These are phyloP conservation scores for Parnassius apollo DNA, from an alignment of 2,888 invertebrate genomes.

Conservation along the genomic window DNA sequence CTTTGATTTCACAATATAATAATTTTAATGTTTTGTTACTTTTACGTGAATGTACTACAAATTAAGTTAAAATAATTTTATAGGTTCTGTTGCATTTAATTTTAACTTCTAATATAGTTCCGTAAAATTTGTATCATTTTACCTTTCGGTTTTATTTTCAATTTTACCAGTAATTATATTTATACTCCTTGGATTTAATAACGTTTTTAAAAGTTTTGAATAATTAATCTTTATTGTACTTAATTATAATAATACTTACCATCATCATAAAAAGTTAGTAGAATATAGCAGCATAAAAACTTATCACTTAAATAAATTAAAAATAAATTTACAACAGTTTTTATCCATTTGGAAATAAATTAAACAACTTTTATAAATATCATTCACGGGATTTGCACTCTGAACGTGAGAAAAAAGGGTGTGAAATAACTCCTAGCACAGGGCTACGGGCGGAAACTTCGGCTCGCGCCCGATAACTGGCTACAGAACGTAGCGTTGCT, in stretches of 20 bases:
- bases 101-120: no score
- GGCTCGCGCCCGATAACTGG: slow-evolving; percentile 67
- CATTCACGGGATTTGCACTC: slow-evolving; percentile 22
- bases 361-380: slow-evolving; percentile 23
- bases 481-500: slow-evolving; percentile 47
- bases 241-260: slow-evolving; percentile 9
- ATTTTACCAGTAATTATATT: no score
- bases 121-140: no score
- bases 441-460: slow-evolving; percentile 63
- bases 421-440: slow-evolving; percentile 37
- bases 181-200: no score
- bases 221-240: no score
- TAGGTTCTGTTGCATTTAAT: no score
- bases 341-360: slow-evolving; percentile 16
- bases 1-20: no score
- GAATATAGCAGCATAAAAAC: background rate
- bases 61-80: no score
- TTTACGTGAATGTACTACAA: no score
- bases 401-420: slow-evolving; percentile 26
- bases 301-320: slow-evolving; percentile 16
- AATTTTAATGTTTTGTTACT: no score
- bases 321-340: slow-evolving; percentile 5
- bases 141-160: no score
- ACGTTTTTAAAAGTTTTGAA: no score
- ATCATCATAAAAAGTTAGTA: background rate